These are phyloP conservation scores for Spea hammondii DNA, from an alignment of 2,797 vertebrate species.

Conservation along the genomic window DNA sequence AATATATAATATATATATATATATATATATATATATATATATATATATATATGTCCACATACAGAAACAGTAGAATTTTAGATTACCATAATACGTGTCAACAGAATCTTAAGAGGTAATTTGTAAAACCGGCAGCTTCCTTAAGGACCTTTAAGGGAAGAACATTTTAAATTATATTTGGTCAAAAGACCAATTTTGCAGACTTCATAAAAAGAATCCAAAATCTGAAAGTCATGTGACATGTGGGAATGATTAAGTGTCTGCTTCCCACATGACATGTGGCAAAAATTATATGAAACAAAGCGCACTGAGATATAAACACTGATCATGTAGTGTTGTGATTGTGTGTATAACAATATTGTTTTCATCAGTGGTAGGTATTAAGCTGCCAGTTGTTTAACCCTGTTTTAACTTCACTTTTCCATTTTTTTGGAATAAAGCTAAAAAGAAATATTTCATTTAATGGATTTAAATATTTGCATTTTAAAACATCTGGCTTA, in stretches of 20 bases:
- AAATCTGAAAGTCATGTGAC: not conserved
- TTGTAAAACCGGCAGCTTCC: not conserved
- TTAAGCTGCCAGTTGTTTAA: not conserved
- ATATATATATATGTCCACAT: no score
- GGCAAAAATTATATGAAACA: conserved; percentile 14
- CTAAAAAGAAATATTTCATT: no score
- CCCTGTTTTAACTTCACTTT: not conserved
- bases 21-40: no score
- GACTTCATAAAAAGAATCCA: not conserved
- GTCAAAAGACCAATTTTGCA: not conserved
- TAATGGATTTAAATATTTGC: no score
- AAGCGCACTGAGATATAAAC: conserved; percentile 21
- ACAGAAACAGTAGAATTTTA: no score
- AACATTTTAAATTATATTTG: not conserved
- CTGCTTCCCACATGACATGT: conserved; percentile 5
- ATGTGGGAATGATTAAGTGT: conserved; percentile 16
- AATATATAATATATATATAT: no score
- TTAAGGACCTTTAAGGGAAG: not conserved
- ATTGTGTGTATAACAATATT: not conserved
- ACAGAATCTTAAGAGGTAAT: no score
- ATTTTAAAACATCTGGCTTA: no score
- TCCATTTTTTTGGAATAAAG: not conserved
- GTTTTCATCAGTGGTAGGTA: not conserved
- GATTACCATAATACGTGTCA: no score
- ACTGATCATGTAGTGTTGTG: conserved; percentile 5